Percentiles rank a stretch among this genome's conserved stretches.
phyloP scores from a whole-genome alignment of 30 jellyfish, hydroid and myxozoan species.

The Sanderia malayensis region DNA sequence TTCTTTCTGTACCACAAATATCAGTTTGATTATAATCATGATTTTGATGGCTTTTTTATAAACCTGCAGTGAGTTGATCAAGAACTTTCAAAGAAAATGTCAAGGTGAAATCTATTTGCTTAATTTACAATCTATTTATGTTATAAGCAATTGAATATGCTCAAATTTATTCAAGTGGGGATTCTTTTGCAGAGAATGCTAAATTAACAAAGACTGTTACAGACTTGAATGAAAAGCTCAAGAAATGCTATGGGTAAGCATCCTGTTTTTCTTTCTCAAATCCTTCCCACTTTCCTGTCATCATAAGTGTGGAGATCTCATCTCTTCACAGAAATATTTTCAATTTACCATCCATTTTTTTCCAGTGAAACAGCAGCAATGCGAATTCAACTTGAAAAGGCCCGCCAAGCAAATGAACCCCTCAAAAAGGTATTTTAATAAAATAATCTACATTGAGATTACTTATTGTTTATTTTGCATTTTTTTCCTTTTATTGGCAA shows the following conservation, averaged over 20 bases:
- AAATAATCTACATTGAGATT: too few relatives aligned
- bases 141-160: neutral
- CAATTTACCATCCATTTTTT: neutral
- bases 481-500: too few relatives aligned
- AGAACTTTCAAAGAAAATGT: conserved; percentile 43
- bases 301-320: too few relatives aligned
- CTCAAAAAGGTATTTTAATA: conserved; percentile 70
- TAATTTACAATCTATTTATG: neutral
- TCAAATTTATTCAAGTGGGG: neutral
- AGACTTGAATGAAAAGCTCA: conserved; percentile 49
- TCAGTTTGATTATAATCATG: neutral
- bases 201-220: conserved; percentile 19
- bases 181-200: conserved; percentile 27
- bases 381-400: conserved; percentile 69
- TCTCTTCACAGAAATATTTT: neutral
- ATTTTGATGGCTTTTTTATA: neutral
- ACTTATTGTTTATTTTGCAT: too few relatives aligned
- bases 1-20: neutral
- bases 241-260: conserved; percentile 57
- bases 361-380: conserved; percentile 74
- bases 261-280: too few relatives aligned
- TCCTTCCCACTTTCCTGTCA: too few relatives aligned
- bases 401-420: conserved; percentile 81
- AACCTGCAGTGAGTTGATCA: conserved; percentile 64
- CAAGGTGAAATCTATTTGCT: conserved; percentile 32